Conservation (phyloP, 1,140 invertebrate species). For the Drosophila pseudoobscura region DNA sequence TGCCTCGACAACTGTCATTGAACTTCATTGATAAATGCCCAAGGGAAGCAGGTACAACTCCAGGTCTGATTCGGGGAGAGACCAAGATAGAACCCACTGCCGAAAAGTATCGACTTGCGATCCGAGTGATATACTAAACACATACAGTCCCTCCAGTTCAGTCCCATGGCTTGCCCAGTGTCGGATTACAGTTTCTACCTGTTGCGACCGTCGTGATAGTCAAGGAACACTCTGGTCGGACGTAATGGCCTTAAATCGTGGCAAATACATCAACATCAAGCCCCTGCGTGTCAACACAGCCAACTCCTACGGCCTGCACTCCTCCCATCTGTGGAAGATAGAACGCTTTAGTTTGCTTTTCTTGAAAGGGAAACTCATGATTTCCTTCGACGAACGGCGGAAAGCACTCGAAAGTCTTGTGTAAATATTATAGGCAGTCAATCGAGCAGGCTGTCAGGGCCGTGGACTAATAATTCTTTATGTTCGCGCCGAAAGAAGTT, state of each 20-base stretch:
- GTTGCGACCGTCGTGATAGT: slow-evolving; percentile 4
- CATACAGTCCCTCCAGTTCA: slow-evolving; percentile 31
- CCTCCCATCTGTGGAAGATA: slow-evolving; percentile 26
- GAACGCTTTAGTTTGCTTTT: slow-evolving; percentile 52
- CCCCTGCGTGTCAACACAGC: slow-evolving; percentile 48
- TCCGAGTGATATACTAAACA: slow-evolving; percentile 70
- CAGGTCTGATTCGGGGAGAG: no score
- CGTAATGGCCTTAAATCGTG: slow-evolving; percentile 45
- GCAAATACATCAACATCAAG: slow-evolving; percentile 67
- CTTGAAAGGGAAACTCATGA: slow-evolving; percentile 58
- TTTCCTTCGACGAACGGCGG: slow-evolving; percentile 46
- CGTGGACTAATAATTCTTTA: slow-evolving; percentile 65
- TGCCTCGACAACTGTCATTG: slow-evolving; percentile 70
- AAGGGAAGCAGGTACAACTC: not conserved
- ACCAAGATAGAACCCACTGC: slow-evolving; percentile 4
- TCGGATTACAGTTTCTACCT: slow-evolving; percentile 62
- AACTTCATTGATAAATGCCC: slow-evolving; percentile 76
- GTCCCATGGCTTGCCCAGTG: slow-evolving; percentile 24
- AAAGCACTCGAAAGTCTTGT: slow-evolving; percentile 63
- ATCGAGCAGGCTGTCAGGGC: slow-evolving; percentile 40
- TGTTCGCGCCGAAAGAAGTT: slow-evolving; percentile 50
- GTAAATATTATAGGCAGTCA: slow-evolving; percentile 56
- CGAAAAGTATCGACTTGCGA: slow-evolving; percentile 60
- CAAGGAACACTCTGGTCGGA: not conserved
- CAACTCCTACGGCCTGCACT: slow-evolving; percentile 13